Base-by-base conservation (phyloP, 2,797 vertebrate genomes). In the Euphonia xanthogaster region DNA sequence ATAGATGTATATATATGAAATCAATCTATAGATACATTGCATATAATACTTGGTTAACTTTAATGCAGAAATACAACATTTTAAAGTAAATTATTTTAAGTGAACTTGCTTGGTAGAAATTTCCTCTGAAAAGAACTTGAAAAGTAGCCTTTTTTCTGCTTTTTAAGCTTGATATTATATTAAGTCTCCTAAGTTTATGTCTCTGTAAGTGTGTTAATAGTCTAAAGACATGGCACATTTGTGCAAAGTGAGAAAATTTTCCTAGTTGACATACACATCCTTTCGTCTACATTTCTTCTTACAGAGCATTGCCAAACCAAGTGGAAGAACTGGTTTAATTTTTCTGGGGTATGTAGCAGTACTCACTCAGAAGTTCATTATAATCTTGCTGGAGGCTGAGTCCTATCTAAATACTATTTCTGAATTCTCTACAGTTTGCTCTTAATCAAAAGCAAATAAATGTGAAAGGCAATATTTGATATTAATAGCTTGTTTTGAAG, bases 171-270 rank as follows among this genome's bases (percentile, higher is more conserved):
- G 35, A 39, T 58, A 24, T 28, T 76, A 4, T 68, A 31, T 72
- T 57, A 90, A 66, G 24, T 62, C 22, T 89, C 11, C 14, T 40
- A 61, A 55, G 3, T 62, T 81, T 75, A 14, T 42, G 10, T 61
- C 25, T 54, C 35, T 74, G 0, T 25, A 61, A 72, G 24, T 1
- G 0, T 78, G 37, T 58, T 53, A 72, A 48, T 47, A 57, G 14
- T 81, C 77, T 73, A 60, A 68, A 66, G 28, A 19, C 44, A 12
- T 42, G 37, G 12, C 9, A 7, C 30, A 47, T 71, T 68, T 70
- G 9, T 76, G 75, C 11, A 76, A 47, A 79, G n/a, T 27, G 18
- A 76, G 50, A 68, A 54, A 23, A 58, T 66, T 62, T 68, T 91
- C 5, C 18, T 18, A 37, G 33, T 39, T 73, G 37, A n/a, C 8